phyloP scores from a whole-genome alignment of 2,797 vertebrate species.

The Pseudochromis fuscus region DNA sequence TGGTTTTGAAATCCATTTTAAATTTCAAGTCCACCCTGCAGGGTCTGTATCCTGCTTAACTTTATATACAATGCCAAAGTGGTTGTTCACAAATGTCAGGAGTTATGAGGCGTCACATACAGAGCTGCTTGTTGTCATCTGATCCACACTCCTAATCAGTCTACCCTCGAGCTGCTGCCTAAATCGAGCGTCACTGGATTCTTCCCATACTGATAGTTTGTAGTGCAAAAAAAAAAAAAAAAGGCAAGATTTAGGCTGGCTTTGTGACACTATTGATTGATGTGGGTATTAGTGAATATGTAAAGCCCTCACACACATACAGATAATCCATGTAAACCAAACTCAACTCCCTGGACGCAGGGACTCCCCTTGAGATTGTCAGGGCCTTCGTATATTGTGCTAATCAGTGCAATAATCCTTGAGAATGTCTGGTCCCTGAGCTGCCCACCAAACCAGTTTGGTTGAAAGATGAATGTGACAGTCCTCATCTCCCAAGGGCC shows the following conservation, averaged over 20 bases:
- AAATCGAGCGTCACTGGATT: slow-evolving; percentile 7
- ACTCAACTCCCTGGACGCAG: slow-evolving; percentile 1
- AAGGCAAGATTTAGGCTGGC: background rate
- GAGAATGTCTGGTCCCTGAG: background rate
- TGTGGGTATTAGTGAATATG: slow-evolving; percentile 11
- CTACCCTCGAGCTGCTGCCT: background rate
- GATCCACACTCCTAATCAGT: background rate
- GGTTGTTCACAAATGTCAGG: background rate
- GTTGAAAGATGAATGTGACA: slow-evolving; percentile 31
- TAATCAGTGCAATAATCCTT: slow-evolving; percentile 43
- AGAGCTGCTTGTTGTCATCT: background rate
- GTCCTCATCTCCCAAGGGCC: slow-evolving; percentile 11
- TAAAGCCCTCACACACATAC: slow-evolving; percentile 4
- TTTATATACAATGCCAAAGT: background rate
- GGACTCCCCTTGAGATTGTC: slow-evolving; percentile 1
- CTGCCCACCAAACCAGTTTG: background rate
- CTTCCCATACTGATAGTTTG: slow-evolving; percentile 9
- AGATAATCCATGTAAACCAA: slow-evolving; percentile 10
- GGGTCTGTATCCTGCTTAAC: background rate
- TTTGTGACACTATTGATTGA: slow-evolving; percentile 4
- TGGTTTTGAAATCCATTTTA: no score
- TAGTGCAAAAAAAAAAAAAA: background rate
- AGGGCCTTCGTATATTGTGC: slow-evolving; percentile 12
- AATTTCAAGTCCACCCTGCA: background rate
- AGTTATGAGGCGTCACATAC: background rate